Evolutionary conservation across 2,888 invertebrate genomes (phyloP).

Genomic region (Drosophila stalkeri): DNA sequence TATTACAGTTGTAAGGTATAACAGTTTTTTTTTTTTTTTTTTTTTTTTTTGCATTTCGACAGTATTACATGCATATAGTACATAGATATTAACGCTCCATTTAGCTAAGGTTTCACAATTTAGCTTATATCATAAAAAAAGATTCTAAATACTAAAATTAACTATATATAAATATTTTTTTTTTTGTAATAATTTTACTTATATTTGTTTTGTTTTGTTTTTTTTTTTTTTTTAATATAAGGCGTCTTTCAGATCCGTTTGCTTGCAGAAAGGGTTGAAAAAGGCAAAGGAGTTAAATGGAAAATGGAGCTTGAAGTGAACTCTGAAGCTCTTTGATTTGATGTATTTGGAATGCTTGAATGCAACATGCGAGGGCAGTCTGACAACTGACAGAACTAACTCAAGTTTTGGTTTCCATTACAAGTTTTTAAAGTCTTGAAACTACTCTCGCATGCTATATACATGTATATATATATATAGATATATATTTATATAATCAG

Average conservation of each 20-base stretch:
- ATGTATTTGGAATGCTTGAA: slow-evolving; percentile 32
- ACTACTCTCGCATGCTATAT: background rate
- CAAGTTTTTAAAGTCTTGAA: background rate
- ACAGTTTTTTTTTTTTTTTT: slow-evolving; percentile 14
- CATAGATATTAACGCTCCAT: slow-evolving; percentile 28
- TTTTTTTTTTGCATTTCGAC: slow-evolving; percentile 6
- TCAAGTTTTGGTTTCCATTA: background rate
- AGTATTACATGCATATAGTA: slow-evolving; percentile 37
- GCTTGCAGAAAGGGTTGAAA: slow-evolving; percentile 26
- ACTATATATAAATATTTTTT: background rate
- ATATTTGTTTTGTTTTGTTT: slow-evolving; percentile 1
- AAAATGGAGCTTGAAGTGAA: background rate
- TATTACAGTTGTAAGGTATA: slow-evolving; percentile 38
- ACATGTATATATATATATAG: background rate
- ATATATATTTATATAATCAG: slow-evolving; percentile 2
- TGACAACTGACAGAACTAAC: background rate
- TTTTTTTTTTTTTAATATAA: slow-evolving; percentile 39
- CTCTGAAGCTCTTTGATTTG: slow-evolving; percentile 3
- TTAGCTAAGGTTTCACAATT: slow-evolving; percentile 43
- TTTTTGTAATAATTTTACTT: slow-evolving; percentile 1
- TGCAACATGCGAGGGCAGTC: slow-evolving; percentile 1
- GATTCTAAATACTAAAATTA: slow-evolving; percentile 37
- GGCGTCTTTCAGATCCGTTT: slow-evolving; percentile 57
- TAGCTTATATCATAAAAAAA: slow-evolving; percentile 50
- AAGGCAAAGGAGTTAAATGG: slow-evolving; percentile 1